Conservation (phyloP, 2,797 vertebrate genomes). For the Cryptoprocta ferox region DNA sequence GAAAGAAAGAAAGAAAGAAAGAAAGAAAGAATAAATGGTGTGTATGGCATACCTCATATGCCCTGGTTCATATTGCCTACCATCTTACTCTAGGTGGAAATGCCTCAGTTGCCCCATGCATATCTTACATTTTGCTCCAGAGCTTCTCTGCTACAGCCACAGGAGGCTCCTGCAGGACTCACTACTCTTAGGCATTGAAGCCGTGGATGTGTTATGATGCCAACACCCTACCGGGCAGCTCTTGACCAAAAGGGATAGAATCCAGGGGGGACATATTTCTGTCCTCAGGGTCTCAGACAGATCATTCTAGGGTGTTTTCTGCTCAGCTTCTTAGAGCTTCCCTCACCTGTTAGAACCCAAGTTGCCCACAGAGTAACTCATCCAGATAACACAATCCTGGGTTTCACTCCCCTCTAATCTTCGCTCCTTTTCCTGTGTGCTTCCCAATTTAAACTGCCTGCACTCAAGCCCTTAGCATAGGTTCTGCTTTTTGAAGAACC, state of each 20-base stretch:
- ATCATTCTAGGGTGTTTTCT: neutral
- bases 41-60: neutral
- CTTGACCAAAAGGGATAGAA: neutral
- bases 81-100: neutral
- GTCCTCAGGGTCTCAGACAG: neutral
- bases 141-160: neutral
- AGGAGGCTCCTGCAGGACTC: neutral
- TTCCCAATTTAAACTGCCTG: neutral
- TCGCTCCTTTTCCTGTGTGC: neutral
- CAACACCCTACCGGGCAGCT: neutral
- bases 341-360: neutral
- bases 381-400: neutral
- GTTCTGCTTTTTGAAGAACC: neutral
- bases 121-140: neutral
- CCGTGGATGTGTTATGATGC: neutral
- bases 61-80: neutral
- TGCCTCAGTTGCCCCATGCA: accelerated
- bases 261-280: neutral
- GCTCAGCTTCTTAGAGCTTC: neutral
- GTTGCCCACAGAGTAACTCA: neutral
- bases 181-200: neutral
- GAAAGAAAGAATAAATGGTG: neutral
- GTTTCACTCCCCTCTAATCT: neutral
- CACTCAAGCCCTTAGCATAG: neutral
- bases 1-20: too few species aligned